phyloP scores from a whole-genome alignment of 2,888 invertebrate genomes.

The Lobophora halterata region DNA sequence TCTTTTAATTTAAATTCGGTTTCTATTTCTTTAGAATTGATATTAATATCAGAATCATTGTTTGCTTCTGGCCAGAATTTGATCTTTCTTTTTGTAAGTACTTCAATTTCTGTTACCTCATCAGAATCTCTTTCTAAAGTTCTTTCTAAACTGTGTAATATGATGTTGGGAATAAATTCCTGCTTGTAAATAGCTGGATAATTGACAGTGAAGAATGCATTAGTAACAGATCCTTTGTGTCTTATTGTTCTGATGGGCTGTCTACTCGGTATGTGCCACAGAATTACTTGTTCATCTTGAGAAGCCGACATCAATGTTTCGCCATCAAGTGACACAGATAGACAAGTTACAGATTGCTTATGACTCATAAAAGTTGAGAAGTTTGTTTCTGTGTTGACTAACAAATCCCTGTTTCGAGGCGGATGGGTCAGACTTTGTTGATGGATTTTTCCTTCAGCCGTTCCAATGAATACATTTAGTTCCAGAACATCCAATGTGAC shows the following conservation, averaged over 20 bases:
- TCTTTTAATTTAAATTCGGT: constrained; percentile 52
- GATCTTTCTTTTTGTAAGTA: constrained; percentile 58
- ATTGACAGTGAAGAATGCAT: constrained; percentile 83
- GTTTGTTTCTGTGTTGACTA: constrained; percentile 78
- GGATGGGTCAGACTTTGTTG: constrained; percentile 84
- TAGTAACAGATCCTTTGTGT: constrained; percentile 88
- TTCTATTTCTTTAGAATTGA: constrained; percentile 43
- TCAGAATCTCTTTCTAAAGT: constrained; percentile 79
- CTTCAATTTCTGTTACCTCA: constrained; percentile 65
- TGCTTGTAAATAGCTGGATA: constrained; percentile 81
- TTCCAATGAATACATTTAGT: constrained; percentile 87
- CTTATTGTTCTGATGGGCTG: constrained; percentile 86
- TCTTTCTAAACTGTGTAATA: constrained; percentile 83
- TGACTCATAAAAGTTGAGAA: constrained; percentile 84
- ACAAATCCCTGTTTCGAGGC: constrained; percentile 84
- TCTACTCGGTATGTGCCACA: constrained; percentile 91
- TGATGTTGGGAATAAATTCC: constrained; percentile 78
- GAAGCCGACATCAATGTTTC: constrained; percentile 88
- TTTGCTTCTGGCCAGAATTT: constrained; percentile 61
- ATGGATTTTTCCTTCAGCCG: constrained; percentile 85
- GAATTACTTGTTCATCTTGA: constrained; percentile 85
- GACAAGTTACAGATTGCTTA: constrained; percentile 83
- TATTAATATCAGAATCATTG: constrained; percentile 32
- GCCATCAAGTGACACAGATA: constrained; percentile 87
- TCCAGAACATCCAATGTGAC: constrained; percentile 86